Evolutionary conservation across 2,797 vertebrate species (phyloP).

Genomic region (Cyclopterus lumpus): DNA sequence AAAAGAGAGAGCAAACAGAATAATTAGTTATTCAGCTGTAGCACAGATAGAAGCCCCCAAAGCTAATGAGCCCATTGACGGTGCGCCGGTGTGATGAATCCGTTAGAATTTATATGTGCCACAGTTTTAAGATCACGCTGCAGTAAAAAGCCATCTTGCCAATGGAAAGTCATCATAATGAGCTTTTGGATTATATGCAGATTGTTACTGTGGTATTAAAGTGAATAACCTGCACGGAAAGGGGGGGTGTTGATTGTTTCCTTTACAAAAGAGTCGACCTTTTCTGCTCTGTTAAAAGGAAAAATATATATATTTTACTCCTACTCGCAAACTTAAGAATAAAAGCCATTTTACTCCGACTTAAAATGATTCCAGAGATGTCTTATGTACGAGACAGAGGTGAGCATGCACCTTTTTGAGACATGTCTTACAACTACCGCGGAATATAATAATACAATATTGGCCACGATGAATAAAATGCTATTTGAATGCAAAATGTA

Average conservation of each 20-base stretch:
- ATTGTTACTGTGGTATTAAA: conserved; percentile 2
- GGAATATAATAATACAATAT: not conserved
- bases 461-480: too few species aligned
- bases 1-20: conserved; percentile 47
- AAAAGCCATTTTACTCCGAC: not conserved
- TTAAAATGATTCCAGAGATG: not conserved
- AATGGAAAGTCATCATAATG: conserved; percentile 20
- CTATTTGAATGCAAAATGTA: not conserved
- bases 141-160: conserved; percentile 33
- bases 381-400: too few species aligned
- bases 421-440: not conserved
- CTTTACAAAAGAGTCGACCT: not conserved
- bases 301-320: not conserved
- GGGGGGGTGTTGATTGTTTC: not conserved
- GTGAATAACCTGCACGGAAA: not conserved
- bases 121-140: conserved; percentile 32
- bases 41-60: conserved; percentile 68
- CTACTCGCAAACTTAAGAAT: not conserved
- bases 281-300: not conserved
- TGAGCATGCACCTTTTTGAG: too few species aligned
- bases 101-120: conserved; percentile 33
- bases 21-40: conserved; percentile 50
- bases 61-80: conserved; percentile 70
- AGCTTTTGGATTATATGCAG: not conserved
- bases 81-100: conserved; percentile 24